phyloP scores from a whole-genome alignment of 2,888 invertebrate species.

The Leptopilina myrica region DNA sequence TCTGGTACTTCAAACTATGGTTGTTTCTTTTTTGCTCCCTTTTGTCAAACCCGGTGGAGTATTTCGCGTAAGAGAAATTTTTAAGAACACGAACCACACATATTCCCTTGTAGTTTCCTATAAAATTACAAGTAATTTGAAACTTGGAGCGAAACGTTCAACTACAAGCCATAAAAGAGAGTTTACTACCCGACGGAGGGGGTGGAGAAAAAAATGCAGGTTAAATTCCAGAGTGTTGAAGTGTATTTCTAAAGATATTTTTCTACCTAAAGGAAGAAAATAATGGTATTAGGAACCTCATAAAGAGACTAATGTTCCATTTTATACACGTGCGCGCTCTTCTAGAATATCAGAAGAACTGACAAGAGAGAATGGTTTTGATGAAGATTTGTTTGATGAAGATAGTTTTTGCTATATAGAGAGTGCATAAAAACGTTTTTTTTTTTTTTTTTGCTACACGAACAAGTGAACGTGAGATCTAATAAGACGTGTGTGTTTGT shows the following conservation, averaged over 20 bases:
- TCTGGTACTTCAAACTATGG: no score
- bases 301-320: slow-evolving; percentile 8
- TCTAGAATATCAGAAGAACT: background rate
- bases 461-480: slow-evolving; percentile 37
- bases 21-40: no score
- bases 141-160: background rate
- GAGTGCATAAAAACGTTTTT: slow-evolving; percentile 3
- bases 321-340: slow-evolving; percentile 23
- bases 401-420: background rate
- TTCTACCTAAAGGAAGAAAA: background rate
- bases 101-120: background rate
- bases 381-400: slow-evolving; percentile 31
- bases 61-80: no score
- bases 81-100: background rate
- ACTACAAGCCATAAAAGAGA: background rate
- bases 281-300: slow-evolving; percentile 12
- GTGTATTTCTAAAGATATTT: background rate
- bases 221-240: background rate
- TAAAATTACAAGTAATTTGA: background rate
- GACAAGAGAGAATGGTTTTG: background rate
- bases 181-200: background rate
- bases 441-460: slow-evolving; percentile 46
- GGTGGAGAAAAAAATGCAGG: background rate
- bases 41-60: no score
- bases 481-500: slow-evolving; percentile 18